Evolutionary conservation across 30 jellyfish, hydroid and myxozoan species (phyloP).

Genomic region (Phacellophora camtschatica): DNA sequence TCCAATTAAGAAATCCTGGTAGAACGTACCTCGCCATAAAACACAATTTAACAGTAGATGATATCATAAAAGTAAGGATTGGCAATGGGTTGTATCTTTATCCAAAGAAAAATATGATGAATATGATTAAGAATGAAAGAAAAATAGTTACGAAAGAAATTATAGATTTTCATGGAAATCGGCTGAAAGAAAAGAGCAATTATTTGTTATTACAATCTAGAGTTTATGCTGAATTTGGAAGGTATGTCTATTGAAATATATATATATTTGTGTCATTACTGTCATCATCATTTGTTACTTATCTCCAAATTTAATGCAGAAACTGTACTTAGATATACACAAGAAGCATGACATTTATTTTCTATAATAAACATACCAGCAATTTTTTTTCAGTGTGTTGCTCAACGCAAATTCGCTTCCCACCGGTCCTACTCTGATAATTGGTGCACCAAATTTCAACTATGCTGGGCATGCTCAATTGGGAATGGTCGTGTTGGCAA

Average conservation of each 20-base stretch:
- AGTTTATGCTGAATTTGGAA: not conserved
- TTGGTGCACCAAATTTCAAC: constrained; percentile 75
- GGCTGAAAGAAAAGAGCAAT: not conserved
- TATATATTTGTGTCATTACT: no score
- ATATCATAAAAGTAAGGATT: constrained; percentile 2
- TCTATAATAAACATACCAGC: no score
- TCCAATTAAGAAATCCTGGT: constrained; percentile 65
- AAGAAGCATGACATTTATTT: no score
- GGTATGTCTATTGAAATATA: no score
- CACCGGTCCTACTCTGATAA: constrained; percentile 39
- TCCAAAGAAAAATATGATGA: not conserved
- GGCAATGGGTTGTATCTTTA: constrained; percentile 10
- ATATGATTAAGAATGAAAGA: not conserved
- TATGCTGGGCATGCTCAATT: constrained; percentile 6
- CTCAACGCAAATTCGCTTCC: constrained; percentile 10
- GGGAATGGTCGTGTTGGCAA: constrained; percentile 37
- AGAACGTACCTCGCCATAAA: constrained; percentile 36
- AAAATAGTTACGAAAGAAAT: not conserved
- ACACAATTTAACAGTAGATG: constrained; percentile 19
- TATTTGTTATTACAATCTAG: not conserved
- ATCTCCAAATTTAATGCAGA: no score
- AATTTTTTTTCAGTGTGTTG: constrained; percentile 27
- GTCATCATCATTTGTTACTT: no score
- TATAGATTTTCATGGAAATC: not conserved
- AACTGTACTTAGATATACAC: no score